These are phyloP conservation scores for Chalcosyrphus nemorum DNA, from an alignment of 2,888 invertebrate genomes.

Conservation along the genomic window DNA sequence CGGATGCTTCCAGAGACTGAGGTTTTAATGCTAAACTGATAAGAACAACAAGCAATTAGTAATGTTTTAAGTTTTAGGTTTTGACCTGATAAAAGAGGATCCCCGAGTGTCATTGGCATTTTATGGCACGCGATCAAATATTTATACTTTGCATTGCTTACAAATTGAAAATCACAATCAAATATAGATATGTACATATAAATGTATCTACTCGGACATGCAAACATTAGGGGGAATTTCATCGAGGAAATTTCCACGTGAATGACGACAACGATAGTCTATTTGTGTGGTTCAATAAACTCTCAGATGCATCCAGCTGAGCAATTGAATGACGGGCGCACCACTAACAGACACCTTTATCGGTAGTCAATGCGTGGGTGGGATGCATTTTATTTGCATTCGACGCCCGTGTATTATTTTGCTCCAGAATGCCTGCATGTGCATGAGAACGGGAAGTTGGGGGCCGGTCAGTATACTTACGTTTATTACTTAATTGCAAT, in stretches of 20 bases:
- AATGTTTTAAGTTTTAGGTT: constrained; percentile 8
- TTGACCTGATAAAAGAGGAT: constrained; percentile 21
- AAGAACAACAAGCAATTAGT: constrained; percentile 40
- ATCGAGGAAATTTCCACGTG: constrained; percentile 18
- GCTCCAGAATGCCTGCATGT: background rate
- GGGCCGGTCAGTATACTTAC: constrained; percentile 49
- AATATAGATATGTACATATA: too few relatives aligned
- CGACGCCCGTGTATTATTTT: background rate
- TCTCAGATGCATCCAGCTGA: constrained; percentile 1
- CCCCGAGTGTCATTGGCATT: background rate
- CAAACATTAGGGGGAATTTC: background rate
- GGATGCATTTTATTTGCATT: constrained; percentile 25
- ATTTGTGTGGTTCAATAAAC: constrained; percentile 32
- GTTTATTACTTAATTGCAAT: constrained; percentile 44
- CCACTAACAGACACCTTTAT: background rate
- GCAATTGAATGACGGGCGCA: background rate
- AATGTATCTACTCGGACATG: too few relatives aligned
- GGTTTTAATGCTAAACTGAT: constrained; percentile 8
- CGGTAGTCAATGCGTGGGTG: constrained; percentile 10
- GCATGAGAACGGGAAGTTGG: constrained; percentile 25
- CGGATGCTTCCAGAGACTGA: background rate
- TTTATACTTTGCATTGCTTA: background rate
- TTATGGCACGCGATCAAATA: constrained; percentile 40
- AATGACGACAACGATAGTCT: background rate
- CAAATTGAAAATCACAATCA: background rate